Evolutionary conservation across 2,113 vertebrate species (phyloP).

Genomic region (Varanus salvator): DNA sequence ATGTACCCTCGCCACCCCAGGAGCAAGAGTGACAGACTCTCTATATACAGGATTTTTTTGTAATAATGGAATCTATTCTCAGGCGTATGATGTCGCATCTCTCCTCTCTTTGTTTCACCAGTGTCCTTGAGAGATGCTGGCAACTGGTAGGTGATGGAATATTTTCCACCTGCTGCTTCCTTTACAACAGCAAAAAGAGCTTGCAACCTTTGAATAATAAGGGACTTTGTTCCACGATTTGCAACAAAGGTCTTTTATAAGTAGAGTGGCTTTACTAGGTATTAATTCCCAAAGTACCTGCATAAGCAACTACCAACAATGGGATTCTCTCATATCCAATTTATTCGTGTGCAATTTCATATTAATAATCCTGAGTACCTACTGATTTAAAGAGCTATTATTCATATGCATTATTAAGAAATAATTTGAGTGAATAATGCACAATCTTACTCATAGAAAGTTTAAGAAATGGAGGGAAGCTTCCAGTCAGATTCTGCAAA

Average conservation of each 20-base stretch:
- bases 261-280: neutral
- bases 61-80: neutral
- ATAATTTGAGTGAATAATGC: constrained; percentile 26
- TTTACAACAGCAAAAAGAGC: neutral
- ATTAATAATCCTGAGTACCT: neutral
- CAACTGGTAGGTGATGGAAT: neutral
- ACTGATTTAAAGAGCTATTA: constrained; percentile 5
- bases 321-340: neutral
- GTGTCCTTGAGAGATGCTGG: neutral
- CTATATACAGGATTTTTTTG: neutral
- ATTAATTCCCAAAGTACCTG: constrained; percentile 14
- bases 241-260: neutral
- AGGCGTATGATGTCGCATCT: neutral
- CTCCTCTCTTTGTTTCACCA: neutral
- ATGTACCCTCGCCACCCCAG: too few relatives aligned
- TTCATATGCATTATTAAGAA: constrained; percentile 25
- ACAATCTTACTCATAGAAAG: neutral
- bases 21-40: neutral
- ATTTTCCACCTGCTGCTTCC: neutral
- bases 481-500: neutral
- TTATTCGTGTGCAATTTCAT: neutral
- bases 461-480: neutral
- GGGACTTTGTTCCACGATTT: neutral
- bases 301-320: neutral
- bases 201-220: neutral